Base-by-base conservation (phyloP, 2,797 vertebrate species). In the Oreortyx pictus region DNA sequence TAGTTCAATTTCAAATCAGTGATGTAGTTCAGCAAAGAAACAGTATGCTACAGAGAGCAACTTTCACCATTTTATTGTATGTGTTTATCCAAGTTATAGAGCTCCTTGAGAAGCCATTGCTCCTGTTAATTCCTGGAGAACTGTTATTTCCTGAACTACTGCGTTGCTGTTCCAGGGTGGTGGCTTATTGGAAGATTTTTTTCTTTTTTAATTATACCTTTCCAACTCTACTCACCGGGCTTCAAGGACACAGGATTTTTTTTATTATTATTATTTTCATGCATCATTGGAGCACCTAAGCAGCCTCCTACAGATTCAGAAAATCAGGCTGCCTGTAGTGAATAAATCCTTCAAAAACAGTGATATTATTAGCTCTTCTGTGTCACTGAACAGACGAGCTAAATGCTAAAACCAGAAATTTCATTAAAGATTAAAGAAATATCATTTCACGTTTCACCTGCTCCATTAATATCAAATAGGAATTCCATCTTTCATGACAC, bases 381-480 rank as follows among this genome's bases (percentile, higher is more conserved):
- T 92, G 89, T 90, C 88, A 94, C 77, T 95, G 90, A 94, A 82
- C 37, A 96, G 81, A 94, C 7, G 46, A 95, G 91, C 88, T 94
- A 97, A 97, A 96, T 93, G 90, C 91, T 91, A 95, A 96, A 94
- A 81, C 79, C 43, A 95, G 91, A 96, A 95, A 96, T 96, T 95
- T 94, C 96, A 96, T 91, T 97, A 95, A 96, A 97, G 93, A 97
- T 97, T 94, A 97, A 97, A 93, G 95, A 91, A 97, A 94, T 96
- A 94, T 93, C 59, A 97, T 96, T 97, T 97, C 95, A 97, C n/a
- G 82, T 96, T 96, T 97, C 92, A 88, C 93, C 97, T 94, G 82
- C 62, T 95, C 85, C 87, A 92, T 95, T 96, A 97, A 96, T 96
- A 97, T 86, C 76, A 96, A 96, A 95, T 94, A 95, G 84, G 84